Evolutionary conservation across 1,140 invertebrate genomes (phyloP), one percentile per base, ranked within the genome.

Genomic region (Bombus huntii): DNA sequence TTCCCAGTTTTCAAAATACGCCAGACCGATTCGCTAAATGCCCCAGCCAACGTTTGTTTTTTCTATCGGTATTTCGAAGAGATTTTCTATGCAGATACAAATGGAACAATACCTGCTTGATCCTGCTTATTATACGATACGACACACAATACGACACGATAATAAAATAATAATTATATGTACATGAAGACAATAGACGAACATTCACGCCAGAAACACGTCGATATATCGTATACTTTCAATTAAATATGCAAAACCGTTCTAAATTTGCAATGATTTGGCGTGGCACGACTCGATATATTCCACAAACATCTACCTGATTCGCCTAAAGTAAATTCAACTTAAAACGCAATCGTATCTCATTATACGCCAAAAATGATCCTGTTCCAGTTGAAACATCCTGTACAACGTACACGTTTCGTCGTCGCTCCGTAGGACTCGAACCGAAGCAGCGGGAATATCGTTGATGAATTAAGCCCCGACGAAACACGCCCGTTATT

Each of bases 1-100:
- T 84, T 59, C 47, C 74, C 37, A 71, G 31, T 83, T 76, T 76
- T 62, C 31, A 37, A 70, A 77, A 83, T 53, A 37, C 34, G 62
- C 22, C 47, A 70, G 31, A 53, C 37, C 44, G 34, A 57, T 42
- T 75, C 39, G 66, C 74, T 83, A 25, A 65, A 68, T 6, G 13
- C 62, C 44, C 15, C 4, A 3, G 44, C 25, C 44, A 6, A 18
- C 65, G 72, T 66, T 75, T 44, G 37, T 78, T 3, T n/a, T 31
- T 25, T 74, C n/a, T 47, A 28, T 22, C 2, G 59, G 47, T 44
- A 62, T 82, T 74, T 65, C n/a, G 22, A 59, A 12, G 2, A 13
- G n/a, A n/a, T 18, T 37, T 62, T 59, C 6, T 25, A 31, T 28
- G 18, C 53, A 57, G 39, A 81, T 37, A 31, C 42, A 53, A 74